Evolutionary conservation across 2,888 invertebrate genomes (phyloP), one percentile per base, ranked within the genome.

Genomic region (Latrodectus hesperus): DNA sequence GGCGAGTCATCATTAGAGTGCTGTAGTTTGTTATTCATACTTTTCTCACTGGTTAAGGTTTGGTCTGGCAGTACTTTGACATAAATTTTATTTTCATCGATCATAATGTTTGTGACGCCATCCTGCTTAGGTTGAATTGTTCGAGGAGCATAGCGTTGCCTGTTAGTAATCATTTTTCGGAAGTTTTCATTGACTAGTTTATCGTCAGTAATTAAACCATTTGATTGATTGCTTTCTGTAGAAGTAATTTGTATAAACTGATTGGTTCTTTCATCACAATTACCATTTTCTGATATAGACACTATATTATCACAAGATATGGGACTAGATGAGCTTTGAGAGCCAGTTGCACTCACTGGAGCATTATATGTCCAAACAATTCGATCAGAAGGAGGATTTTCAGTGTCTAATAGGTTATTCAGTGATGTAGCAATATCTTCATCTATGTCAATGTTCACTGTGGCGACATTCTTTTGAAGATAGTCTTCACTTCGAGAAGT

Each of bases 331-430:
- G 26, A 53, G 38, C 75, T 70, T 14, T 68, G 53, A 11, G 75
- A 26, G 14, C 68, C 76, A 16, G 80, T 73, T 55, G 79, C 55
- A 64, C 68, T 76, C 65, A 90, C 94, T n/a, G 97, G 96, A 88
- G 97, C 96, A 93, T 97, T 97, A 94, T 96, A 97, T 78, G 97
- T 97, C 97, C 97, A 97, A 78, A 97, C 96, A 92, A 97, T 96
- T 91, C 96, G 94, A 92, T 94, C 94, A 91, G 93, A 89, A 93
- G 94, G 90, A 95, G 88, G 68, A 85, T 88, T 88, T 17, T 90
- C 90, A 76, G 96, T 96, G 93, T 97, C 97, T 90, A 97, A 93
- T 88, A 98, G 93, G 89, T 97, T 97, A 93, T 98, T 97, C 89
- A 98, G 94, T 90, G 98, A 98, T 92, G 97, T 97, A 91, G 97